phyloP scores from a whole-genome alignment of 2,113 vertebrate species.

The Mormyrus iriodes region DNA sequence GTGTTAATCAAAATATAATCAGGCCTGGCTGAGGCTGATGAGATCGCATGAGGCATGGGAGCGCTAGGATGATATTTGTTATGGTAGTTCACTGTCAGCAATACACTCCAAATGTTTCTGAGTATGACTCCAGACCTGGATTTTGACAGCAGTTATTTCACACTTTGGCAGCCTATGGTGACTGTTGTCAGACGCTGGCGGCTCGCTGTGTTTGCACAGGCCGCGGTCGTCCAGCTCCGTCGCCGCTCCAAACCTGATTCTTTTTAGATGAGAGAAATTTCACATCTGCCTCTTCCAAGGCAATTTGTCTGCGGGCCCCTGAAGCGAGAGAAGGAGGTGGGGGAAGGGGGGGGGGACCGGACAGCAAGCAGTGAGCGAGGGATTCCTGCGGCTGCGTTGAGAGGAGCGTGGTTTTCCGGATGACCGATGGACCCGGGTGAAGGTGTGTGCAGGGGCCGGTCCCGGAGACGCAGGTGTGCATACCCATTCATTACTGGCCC shows the following conservation, averaged over 20 bases:
- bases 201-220: not conserved
- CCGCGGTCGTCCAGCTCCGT: not conserved
- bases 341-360: not conserved
- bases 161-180: not conserved
- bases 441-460: not conserved
- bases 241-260: constrained; percentile 6
- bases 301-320: constrained; percentile 17
- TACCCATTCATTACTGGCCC: not conserved
- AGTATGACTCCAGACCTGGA: constrained; percentile 11
- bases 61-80: not conserved
- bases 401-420: not conserved
- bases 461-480: not conserved
- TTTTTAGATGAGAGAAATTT: constrained; percentile 9
- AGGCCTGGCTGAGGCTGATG: not conserved
- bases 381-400: not conserved
- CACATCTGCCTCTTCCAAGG: constrained; percentile 11
- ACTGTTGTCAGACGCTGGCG: constrained; percentile 6
- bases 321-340: not conserved
- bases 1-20: not conserved
- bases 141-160: constrained; percentile 20
- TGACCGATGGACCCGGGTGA: not conserved
- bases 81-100: not conserved
- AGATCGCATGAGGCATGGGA: not conserved
- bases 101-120: constrained; percentile 10
- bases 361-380: not conserved